Evolutionary conservation across 2,888 invertebrate species (phyloP).

Genomic region (Cynaeus angustus): DNA sequence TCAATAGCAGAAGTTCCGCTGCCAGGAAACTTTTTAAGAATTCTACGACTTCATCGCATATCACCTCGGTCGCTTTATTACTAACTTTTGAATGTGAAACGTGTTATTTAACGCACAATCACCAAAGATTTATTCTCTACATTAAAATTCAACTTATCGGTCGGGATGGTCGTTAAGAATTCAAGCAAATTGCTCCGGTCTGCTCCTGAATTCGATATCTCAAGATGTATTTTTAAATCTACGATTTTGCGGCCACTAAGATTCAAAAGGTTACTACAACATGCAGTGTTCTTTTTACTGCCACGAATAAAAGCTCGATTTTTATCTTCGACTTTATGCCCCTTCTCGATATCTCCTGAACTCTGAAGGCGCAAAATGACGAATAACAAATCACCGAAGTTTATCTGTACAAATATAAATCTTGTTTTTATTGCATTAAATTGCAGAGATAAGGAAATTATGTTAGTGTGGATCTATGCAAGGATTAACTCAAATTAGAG

Average conservation of each 20-base stretch:
- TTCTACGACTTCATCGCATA: not conserved
- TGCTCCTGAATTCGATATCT: slow-evolving; percentile 24
- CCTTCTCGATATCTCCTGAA: slow-evolving; percentile 11
- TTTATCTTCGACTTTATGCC: slow-evolving; percentile 20
- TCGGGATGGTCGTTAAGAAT: slow-evolving; percentile 19
- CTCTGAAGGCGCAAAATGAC: slow-evolving; percentile 29
- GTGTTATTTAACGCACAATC: slow-evolving; percentile 10
- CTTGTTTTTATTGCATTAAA: slow-evolving; percentile 24
- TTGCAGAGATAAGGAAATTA: slow-evolving; percentile 27
- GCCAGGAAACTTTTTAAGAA: not conserved
- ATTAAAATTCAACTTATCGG: slow-evolving; percentile 29
- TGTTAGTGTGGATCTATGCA: slow-evolving; percentile 12
- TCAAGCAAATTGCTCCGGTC: slow-evolving; percentile 30
- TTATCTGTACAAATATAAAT: slow-evolving; percentile 21
- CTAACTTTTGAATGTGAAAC: not conserved
- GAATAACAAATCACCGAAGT: slow-evolving; percentile 25
- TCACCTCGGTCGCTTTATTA: not conserved
- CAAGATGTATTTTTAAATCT: slow-evolving; percentile 24
- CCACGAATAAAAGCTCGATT: slow-evolving; percentile 21
- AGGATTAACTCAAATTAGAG: slow-evolving; percentile 21
- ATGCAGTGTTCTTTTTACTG: slow-evolving; percentile 22
- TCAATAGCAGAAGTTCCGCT: not conserved
- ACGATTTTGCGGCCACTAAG: slow-evolving; percentile 27
- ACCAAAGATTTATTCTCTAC: slow-evolving; percentile 14
- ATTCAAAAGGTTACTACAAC: slow-evolving; percentile 14